phyloP scores from a whole-genome alignment of 1,140 invertebrate genomes.

The Megalopta genalis region DNA sequence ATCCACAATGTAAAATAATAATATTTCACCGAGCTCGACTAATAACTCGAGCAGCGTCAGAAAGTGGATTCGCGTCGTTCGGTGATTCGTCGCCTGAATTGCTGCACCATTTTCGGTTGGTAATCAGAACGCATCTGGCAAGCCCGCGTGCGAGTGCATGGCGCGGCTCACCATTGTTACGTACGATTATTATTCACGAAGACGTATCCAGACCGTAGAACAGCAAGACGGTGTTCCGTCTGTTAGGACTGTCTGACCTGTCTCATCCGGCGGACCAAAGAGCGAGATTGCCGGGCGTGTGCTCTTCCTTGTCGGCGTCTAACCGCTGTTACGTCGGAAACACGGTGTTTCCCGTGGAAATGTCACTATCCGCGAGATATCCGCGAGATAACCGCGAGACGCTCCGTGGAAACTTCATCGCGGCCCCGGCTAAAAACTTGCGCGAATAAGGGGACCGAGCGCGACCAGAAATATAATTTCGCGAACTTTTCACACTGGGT shows the following conservation, averaged over 20 bases:
- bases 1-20: too few species aligned
- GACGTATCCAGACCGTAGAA: conserved; percentile 42
- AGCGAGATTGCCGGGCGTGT: conserved; percentile 54
- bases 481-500: not conserved
- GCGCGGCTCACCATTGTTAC: conserved; percentile 51
- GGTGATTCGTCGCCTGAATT: not conserved
- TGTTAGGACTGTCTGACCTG: conserved; percentile 57
- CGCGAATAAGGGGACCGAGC: not conserved
- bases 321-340: conserved; percentile 47
- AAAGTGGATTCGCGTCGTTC: too few species aligned
- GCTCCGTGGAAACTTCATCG: not conserved
- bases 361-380: conserved; percentile 38
- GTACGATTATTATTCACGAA: conserved; percentile 65
- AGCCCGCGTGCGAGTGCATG: conserved; percentile 1
- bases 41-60: too few species aligned
- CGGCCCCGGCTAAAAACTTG: not conserved
- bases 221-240: conserved; percentile 51
- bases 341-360: conserved; percentile 51
- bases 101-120: not conserved
- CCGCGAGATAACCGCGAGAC: conserved; percentile 7
- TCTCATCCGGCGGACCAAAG: conserved; percentile 49
- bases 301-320: conserved; percentile 35
- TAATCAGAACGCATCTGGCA: conserved; percentile 33
- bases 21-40: too few species aligned
- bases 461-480: not conserved